These are phyloP conservation scores for Dromas ardeola DNA, from an alignment of 2,113 vertebrate species.

Conservation along the genomic window DNA sequence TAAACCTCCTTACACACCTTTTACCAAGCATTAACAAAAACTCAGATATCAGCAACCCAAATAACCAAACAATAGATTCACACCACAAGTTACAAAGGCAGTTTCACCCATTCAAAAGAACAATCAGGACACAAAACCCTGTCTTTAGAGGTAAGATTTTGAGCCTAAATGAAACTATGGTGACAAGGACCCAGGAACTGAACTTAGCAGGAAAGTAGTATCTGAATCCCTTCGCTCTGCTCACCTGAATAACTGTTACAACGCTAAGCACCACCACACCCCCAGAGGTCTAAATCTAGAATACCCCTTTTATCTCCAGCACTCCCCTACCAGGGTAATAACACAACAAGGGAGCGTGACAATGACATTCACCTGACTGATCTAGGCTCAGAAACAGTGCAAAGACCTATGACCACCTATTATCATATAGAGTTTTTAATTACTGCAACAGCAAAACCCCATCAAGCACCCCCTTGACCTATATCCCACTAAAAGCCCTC, in stretches of 20 bases:
- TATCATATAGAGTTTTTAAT: background rate
- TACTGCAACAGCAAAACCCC: background rate
- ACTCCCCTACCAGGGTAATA: background rate
- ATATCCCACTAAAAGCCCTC: background rate
- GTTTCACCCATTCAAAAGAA: background rate
- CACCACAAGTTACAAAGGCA: background rate
- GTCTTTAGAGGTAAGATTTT: background rate
- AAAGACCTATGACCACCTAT: background rate
- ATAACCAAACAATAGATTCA: background rate
- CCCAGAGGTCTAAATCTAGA: background rate
- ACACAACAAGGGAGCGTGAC: rapidly evolving
- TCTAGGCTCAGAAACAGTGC: background rate
- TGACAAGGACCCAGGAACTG: background rate
- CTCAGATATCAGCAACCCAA: background rate
- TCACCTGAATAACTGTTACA: background rate
- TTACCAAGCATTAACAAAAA: background rate
- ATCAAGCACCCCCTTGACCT: rapidly evolving
- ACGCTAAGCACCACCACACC: background rate
- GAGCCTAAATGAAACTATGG: background rate
- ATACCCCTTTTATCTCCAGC: background rate
- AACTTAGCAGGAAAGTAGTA: background rate
- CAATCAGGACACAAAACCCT: background rate
- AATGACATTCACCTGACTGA: rapidly evolving
- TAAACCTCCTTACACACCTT: background rate
- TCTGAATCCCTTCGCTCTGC: background rate